Base-by-base conservation (phyloP, 2,113 vertebrate genomes). In the Menura novaehollandiae region DNA sequence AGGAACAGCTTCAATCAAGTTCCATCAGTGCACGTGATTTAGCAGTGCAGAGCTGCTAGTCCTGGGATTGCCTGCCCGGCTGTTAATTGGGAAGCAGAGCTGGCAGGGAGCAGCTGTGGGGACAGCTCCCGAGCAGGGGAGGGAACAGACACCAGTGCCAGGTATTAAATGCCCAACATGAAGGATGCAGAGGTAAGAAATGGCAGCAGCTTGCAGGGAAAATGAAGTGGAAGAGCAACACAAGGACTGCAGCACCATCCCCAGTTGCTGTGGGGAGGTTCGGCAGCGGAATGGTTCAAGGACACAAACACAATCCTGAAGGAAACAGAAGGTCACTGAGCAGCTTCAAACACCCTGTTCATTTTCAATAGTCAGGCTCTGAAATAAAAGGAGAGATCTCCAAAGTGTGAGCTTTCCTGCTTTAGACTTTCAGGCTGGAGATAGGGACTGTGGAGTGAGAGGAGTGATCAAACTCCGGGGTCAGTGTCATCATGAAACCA, bases 241-340 rank as follows among this genome's bases (percentile, higher is more conserved):
- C 72, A 33, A 82, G 97, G 97, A 86, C 88, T 74, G 97, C 96
- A 95, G 97, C 90, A 89, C 53, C 73, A 33, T 74, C 66, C 94
- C 91, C 97, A 92, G 97, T 11, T 27, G 93, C 95, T 46, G 92
- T 59, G 59, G 94, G 95, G 97, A 97, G 95, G 95, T 96, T 98
- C 97, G 97, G 85, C 87, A 93, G 97, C 92, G 8, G 96, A 97
- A 96, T 32, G 87, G 97, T 95, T 98, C 98, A 98, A 95, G 98
- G 98, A 97, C 97, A 97, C 95, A 90, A 96, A 97, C 52, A 95
- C 97, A 98, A 98, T 95, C 94, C 97, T 85, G 92, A 86, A 97
- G 96, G 95, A 98, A 98, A 97, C 94, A 95, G 82, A 98, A 98
- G 98, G 99, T 99, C 99, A 99, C 97, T 97, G 98, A 99, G 97